phyloP scores from a whole-genome alignment of 2,797 vertebrate genomes.

The Monodelphis domestica region DNA sequence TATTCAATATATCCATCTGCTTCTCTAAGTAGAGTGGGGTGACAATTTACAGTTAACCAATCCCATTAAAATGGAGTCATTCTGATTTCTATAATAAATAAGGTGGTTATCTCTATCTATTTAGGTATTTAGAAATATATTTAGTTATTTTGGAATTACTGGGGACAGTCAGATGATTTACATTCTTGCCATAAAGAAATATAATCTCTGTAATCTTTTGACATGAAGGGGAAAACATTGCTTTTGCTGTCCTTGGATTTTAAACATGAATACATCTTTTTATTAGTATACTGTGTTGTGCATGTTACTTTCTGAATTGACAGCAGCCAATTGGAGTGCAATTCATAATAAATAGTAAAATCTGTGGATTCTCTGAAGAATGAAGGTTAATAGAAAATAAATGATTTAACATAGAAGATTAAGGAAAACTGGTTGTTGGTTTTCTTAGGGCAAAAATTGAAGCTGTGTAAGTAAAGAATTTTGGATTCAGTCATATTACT shows the following conservation, averaged over 20 bases:
- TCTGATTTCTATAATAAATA: neutral
- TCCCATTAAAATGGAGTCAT: neutral
- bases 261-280: fast-evolving
- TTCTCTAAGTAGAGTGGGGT: neutral
- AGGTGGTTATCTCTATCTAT: neutral
- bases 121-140: neutral
- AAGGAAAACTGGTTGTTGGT: fast-evolving
- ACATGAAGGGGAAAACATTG: neutral
- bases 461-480: fast-evolving
- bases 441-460: neutral
- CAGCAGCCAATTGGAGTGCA: fast-evolving
- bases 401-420: fast-evolving
- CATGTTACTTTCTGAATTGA: neutral
- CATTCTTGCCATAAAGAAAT: neutral
- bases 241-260: fast-evolving
- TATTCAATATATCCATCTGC: neutral
- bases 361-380: neutral
- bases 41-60: neutral
- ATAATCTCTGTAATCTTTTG: neutral
- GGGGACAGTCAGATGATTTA: fast-evolving
- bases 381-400: neutral
- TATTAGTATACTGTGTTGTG: neutral
- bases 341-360: fast-evolving
- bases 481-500: fast-evolving
- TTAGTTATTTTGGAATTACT: neutral